Evolutionary conservation across 2,113 vertebrate species (phyloP), one percentile per base, ranked within the genome.

Genomic region (Merops nubicus): DNA sequence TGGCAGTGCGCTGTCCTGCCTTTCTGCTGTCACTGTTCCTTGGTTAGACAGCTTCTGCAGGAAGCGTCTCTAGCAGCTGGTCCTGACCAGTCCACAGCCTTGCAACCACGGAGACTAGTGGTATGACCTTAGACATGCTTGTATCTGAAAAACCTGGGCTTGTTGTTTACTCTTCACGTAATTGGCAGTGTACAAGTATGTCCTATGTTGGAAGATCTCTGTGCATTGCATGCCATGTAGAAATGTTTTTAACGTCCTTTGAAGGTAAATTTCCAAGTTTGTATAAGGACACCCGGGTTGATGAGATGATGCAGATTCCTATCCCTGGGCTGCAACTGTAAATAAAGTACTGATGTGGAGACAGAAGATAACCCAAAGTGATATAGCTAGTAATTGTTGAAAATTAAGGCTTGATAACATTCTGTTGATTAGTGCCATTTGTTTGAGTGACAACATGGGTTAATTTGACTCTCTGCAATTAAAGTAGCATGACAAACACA

Each of bases 231-330:
- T 54, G 29, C 28, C 3, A 7, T 11, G 8, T 21, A n/a, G 9
- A 34, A 2, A 1, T 34, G 10, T n/a, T 42, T 74, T 42, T 57
- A 51, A 59, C 15, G 26, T 56, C 17, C 9, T 12, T 22, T 29
- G 21, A 45, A 70, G 34, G 15, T 64, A 15, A 68, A 72, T 45
- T 40, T 53, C 15, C 20, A 26, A 28, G 48, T 29, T 56, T 6
- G 7, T 13, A 16, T 34, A 36, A 56, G 42, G 47, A 63, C 7
- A 6, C 11, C 0, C 1, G 12, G 5, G 2, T 15, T 70, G 33
- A 21, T 28, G 25, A 63, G 31, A 7, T 72, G 40, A n/a, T 69
- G 34, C 33, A 63, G 2, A 28, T 69, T 62, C 3, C 16, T 26
- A 2, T 80, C 12, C 12, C 25, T 77, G 45, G 1, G 0, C 36